These are phyloP conservation scores for Alviniconcha strummeri DNA, from an alignment of 2,888 invertebrate species.

Conservation along the genomic window DNA sequence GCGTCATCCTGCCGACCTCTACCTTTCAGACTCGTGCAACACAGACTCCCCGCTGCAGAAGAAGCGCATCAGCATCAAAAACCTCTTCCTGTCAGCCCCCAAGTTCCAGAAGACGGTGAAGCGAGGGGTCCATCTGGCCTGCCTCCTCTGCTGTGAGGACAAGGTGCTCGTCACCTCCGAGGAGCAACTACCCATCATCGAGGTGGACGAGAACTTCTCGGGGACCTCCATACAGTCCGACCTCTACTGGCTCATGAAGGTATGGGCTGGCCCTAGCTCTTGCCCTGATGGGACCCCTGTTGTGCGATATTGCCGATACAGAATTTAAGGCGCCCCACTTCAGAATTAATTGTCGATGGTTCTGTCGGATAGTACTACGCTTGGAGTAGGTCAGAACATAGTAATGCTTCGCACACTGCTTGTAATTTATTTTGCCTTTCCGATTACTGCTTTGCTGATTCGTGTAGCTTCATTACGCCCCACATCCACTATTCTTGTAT, in stretches of 20 bases:
- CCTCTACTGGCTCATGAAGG: constrained; percentile 98
- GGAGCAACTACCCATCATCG: constrained; percentile 96
- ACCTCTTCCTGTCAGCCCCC: constrained; percentile 95
- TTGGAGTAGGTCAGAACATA: too few species aligned
- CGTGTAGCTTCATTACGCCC: too few species aligned
- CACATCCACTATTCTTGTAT: too few species aligned
- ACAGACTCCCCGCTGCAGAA: constrained; percentile 61
- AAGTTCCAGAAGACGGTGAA: constrained; percentile 96
- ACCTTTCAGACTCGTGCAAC: constrained; percentile 31
- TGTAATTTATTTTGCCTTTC: too few species aligned
- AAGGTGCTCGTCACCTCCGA: constrained; percentile 96
- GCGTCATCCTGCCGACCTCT: too few species aligned
- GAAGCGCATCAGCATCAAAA: constrained; percentile 86
- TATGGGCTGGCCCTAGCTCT: constrained; percentile 64
- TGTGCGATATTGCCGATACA: too few species aligned
- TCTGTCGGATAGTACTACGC: too few species aligned
- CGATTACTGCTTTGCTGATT: too few species aligned
- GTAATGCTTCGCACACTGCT: too few species aligned
- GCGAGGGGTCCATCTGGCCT: constrained; percentile 94
- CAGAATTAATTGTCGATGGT: too few species aligned
- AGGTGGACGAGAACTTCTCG: constrained; percentile 96
- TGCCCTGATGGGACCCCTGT: too few species aligned
- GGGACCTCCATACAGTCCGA: constrained; percentile 88
- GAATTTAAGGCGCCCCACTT: too few species aligned
- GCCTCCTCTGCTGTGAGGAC: constrained; percentile 95